Base-by-base conservation (phyloP, 2,888 invertebrate species). In the Carpatolechia fugitivella region DNA sequence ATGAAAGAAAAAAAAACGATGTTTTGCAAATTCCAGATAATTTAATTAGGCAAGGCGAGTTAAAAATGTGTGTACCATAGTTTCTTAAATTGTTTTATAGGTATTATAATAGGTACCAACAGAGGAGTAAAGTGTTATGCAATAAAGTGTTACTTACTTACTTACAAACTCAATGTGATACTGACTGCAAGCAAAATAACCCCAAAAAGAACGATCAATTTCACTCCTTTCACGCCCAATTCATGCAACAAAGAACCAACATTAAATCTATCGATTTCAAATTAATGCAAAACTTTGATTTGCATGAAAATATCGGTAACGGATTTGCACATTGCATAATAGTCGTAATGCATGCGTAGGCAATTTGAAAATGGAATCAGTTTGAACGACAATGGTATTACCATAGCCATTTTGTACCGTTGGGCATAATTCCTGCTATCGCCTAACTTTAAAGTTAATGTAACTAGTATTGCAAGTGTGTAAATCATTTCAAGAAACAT, bases 221-320 rank as follows among this genome's bases (percentile, higher is more conserved):
- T 53, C 53, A 57, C 20, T 56, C 54, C 38, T 50, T 41, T 55
- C 53, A 50, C 54, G 50, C 54, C 58, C 44, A 33, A 60, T 66
- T 63, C 52, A 63, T 64, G 58, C 69, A 64, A 69, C 64, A 71
- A 67, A 59, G 62, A 57, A 61, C 65, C 60, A 68, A 64, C 59
- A 59, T 56, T 54, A 59, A 61, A 29, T 30, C 64, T 67, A 78
- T 78, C 74, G 76, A 76, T 76, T 75, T 68, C 60, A 64, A 69
- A 73, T 72, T 64, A 68, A 69, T 65, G 58, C 66, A 70, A 68
- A 66, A 53, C 67, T 64, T 59, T 61, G 73, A 85, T 87, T 86
- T 80, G 78, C 85, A 84, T 85, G 66, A 78, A 81, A 83, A 77
- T 76, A 76, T 77, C 70, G 69, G 69, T 78, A 87, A 84, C 86